phyloP scores from a whole-genome alignment of 2,888 invertebrate species.

The Tolmerus cingulatus region DNA sequence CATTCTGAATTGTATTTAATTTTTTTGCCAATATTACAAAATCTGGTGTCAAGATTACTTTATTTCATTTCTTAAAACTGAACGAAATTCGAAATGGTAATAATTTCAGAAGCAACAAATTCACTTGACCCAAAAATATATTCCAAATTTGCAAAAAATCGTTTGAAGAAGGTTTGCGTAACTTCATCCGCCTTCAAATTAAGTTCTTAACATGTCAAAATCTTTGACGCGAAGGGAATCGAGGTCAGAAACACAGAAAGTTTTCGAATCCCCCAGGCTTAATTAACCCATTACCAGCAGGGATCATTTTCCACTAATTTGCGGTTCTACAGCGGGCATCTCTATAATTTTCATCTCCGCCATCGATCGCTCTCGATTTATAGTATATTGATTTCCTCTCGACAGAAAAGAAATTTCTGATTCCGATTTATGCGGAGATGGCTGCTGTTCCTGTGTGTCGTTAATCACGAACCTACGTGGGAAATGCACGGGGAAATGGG shows the following conservation, averaged over 20 bases:
- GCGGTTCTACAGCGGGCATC: not conserved
- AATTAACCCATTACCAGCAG: not conserved
- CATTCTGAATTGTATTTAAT: not conserved
- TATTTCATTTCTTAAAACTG: not conserved
- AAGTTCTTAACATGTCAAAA: not conserved
- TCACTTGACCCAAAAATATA: not conserved
- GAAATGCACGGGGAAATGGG: not conserved
- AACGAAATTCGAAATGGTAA: not conserved
- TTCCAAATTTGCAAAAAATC: not conserved
- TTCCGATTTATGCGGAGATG: not conserved
- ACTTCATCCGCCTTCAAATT: not conserved
- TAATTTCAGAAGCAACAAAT: not conserved
- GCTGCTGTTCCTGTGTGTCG: not conserved
- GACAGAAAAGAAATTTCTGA: not conserved
- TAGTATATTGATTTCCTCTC: conserved; percentile 19
- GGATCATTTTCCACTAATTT: conserved; percentile 9
- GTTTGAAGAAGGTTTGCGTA: not conserved
- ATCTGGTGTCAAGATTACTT: not conserved
- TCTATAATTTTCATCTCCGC: not conserved
- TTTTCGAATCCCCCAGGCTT: not conserved
- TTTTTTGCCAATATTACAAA: not conserved
- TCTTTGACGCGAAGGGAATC: not conserved
- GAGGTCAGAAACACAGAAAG: not conserved
- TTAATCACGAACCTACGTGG: not conserved
- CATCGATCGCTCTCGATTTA: not conserved